These are phyloP conservation scores for Cardiocondyla obscurior DNA, from an alignment of 1,140 invertebrate species.

Conservation along the genomic window DNA sequence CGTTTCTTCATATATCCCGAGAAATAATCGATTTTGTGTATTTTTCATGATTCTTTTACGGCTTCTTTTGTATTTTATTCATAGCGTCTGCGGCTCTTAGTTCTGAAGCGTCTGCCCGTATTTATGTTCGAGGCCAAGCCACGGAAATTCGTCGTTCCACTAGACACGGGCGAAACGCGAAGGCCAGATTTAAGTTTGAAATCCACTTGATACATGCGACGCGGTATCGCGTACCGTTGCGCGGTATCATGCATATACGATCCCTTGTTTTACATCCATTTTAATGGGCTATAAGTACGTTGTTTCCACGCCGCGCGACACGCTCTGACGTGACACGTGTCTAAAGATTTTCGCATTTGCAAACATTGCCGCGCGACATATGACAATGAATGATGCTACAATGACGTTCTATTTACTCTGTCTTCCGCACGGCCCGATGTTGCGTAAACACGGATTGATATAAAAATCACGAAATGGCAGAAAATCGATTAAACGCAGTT, in stretches of 20 bases:
- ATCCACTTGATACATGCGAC: constrained; percentile 48
- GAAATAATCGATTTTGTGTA: neutral
- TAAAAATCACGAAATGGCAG: neutral
- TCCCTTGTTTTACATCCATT: constrained; percentile 50
- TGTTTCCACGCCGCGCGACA: constrained; percentile 30
- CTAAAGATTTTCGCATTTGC: constrained; percentile 41
- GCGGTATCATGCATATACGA: constrained; percentile 37
- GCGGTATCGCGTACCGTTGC: neutral
- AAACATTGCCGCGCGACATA: constrained; percentile 6
- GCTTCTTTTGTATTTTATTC: neutral
- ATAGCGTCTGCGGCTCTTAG: neutral
- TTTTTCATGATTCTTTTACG: neutral
- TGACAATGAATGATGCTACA: constrained; percentile 6
- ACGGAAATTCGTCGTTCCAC: constrained; percentile 19
- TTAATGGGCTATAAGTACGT: constrained; percentile 44
- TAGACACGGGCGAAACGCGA: neutral
- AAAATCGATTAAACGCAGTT: neutral
- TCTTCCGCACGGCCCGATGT: neutral
- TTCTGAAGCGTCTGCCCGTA: neutral
- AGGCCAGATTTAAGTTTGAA: constrained; percentile 35
- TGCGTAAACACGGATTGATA: constrained; percentile 3
- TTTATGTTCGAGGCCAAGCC: neutral
- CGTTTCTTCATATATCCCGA: neutral
- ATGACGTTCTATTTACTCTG: constrained; percentile 21
- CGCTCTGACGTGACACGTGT: constrained; percentile 31